Evolutionary conservation across 2,888 invertebrate species (phyloP).

Genomic region (Hyles lineata): DNA sequence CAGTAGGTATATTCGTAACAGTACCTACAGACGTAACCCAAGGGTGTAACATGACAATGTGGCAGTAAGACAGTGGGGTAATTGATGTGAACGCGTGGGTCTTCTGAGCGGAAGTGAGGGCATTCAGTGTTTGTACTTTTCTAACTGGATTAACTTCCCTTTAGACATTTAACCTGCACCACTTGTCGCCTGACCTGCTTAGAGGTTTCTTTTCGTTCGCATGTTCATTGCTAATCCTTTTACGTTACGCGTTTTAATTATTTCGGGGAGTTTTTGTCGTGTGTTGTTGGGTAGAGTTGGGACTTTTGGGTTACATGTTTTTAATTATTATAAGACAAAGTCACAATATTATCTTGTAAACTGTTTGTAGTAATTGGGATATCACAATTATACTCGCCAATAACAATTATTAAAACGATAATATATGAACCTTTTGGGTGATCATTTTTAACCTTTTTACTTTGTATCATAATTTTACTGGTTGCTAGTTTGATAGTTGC

Average conservation of each 20-base stretch:
- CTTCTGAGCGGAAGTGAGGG: slow-evolving; percentile 80
- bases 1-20: neutral
- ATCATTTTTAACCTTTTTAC: no score
- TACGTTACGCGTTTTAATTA: slow-evolving; percentile 36
- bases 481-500: neutral
- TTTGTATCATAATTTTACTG: neutral
- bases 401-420: no score
- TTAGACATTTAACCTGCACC: slow-evolving; percentile 79
- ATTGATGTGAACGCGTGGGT: slow-evolving; percentile 74
- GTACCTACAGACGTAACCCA: slow-evolving; percentile 14
- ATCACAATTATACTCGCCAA: no score
- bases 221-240: slow-evolving; percentile 61
- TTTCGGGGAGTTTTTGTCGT: neutral
- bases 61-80: slow-evolving; percentile 82
- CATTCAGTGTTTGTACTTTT: slow-evolving; percentile 81
- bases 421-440: no score
- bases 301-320: neutral
- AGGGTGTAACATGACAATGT: slow-evolving; percentile 39
- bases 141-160: slow-evolving; percentile 78
- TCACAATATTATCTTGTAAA: no score
- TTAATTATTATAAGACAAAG: neutral
- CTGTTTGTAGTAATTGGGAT: no score
- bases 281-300: neutral
- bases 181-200: slow-evolving; percentile 77
- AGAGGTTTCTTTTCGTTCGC: slow-evolving; percentile 77